Evolutionary conservation across 64 coral and sea anemone genomes (phyloP), one percentile per base, ranked within the genome.

Genomic region (Trachythela sp.): DNA sequence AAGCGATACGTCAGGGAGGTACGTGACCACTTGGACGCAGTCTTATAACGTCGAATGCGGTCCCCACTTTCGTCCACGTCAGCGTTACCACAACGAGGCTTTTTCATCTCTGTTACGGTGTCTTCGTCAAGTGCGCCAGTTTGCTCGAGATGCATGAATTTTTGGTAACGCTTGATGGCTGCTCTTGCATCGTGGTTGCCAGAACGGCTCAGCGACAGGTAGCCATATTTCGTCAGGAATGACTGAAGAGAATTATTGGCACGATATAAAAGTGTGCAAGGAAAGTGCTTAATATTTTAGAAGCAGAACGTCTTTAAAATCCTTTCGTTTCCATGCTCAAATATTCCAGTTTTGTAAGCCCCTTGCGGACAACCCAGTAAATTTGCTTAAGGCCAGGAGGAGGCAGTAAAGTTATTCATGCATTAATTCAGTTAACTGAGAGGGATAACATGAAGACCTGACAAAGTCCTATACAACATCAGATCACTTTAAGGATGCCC

Each of bases 81-180:
- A 59, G 89, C 72, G 22, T 88, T 83, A 34, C 94, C 94, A 71
- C 94, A 97, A 68, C 94, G 89, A 32, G 94, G 94, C 42, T 89
- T 97, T 72, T 91, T 93, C 94, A 97, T 97, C 35, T 89, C 84
- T 18, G 24, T 75, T 70, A 93, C 32, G 30, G 94, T 95, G 11
- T 91, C 83, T 7, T 40, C 32, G 54, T 96, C 94, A 2, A 96
- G 80, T 50, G 59, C 76, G 5, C 94, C 94, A 14, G 67, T 91
- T 2, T 88, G 88, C 49, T 88, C 24, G 3, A 96, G 50, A 36
- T 91, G 87, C 40, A 91, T 87, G 70, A 96, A 96, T 24, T 71
- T 41, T 83, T 96, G 94, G 45, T 91, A 96, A 27, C 83, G 88
- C 15, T 56, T 32, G 36, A 93, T 88, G 40, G 94, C 94, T 40